These are phyloP conservation scores for Punctoribates punctum DNA, from an alignment of 2,888 invertebrate species.

Conservation along the genomic window DNA sequence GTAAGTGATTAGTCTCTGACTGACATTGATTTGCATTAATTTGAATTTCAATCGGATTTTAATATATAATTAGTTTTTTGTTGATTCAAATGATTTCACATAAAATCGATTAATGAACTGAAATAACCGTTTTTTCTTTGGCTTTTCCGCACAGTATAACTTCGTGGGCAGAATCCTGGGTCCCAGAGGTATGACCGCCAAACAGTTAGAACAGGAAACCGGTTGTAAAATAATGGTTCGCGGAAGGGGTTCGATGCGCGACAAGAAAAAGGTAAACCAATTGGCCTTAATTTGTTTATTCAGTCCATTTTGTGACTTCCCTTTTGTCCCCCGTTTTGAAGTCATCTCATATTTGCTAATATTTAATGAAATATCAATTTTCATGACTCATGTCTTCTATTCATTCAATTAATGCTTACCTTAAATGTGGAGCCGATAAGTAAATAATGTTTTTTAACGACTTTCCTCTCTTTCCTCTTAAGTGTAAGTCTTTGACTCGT, in stretches of 20 bases:
- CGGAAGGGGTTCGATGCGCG: slow-evolving; percentile 98
- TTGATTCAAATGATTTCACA: background rate
- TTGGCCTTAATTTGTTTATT: slow-evolving; percentile 51
- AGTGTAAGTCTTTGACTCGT: background rate
- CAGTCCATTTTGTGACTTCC: background rate
- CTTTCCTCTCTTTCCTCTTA: background rate
- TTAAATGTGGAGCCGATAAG: background rate
- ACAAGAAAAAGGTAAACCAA: slow-evolving; percentile 91
- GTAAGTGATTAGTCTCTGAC: slow-evolving; percentile 65
- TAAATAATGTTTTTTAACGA: background rate
- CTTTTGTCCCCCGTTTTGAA: background rate
- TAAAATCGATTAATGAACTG: background rate
- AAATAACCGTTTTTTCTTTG: background rate
- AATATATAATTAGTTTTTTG: background rate
- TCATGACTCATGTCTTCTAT: slow-evolving; percentile 4
- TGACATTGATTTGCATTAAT: background rate
- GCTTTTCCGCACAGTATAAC: slow-evolving; percentile 72
- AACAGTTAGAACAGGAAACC: slow-evolving; percentile 99
- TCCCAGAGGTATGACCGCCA: slow-evolving; percentile 99
- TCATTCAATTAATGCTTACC: slow-evolving; percentile 7
- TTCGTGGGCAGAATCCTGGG: slow-evolving; percentile 99
- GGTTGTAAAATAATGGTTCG: slow-evolving; percentile 99
- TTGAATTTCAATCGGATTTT: slow-evolving; percentile 37
- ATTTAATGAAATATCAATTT: slow-evolving; percentile 1
- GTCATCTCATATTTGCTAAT: background rate